Percentiles rank a stretch among this genome's conserved stretches.
These are phyloP conservation scores for Sicus ferrugineus DNA, from an alignment of 2,888 invertebrate genomes.

Conservation along the genomic window DNA sequence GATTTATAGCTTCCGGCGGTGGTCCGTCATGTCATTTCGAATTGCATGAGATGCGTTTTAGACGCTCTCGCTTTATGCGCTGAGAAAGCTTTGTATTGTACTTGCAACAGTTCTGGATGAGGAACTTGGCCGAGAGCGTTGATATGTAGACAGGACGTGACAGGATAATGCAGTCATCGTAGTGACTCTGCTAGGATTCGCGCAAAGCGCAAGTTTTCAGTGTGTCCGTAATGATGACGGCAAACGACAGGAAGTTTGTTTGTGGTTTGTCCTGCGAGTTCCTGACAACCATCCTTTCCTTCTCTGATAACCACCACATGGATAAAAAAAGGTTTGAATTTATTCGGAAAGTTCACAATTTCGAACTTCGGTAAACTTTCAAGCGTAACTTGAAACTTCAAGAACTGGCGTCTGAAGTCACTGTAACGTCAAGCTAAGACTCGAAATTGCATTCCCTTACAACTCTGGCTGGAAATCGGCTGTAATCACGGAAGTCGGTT, in stretches of 20 bases:
- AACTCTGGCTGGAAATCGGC: too few relatives aligned
- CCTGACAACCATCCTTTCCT: too few relatives aligned
- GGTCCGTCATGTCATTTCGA: constrained; percentile 26
- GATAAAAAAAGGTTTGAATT: too few relatives aligned
- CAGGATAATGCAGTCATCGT: constrained; percentile 12
- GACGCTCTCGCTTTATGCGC: background rate
- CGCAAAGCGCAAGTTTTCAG: background rate
- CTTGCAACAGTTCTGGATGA: background rate
- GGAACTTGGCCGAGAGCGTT: background rate
- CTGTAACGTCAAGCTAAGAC: too few relatives aligned
- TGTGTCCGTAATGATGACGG: constrained; percentile 3
- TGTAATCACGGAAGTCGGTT: too few relatives aligned
- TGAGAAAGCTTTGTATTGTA: background rate
- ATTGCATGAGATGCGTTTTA: constrained; percentile 30
- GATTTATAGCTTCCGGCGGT: constrained; percentile 33
- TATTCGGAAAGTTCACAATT: too few relatives aligned
- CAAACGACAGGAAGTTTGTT: constrained; percentile 22
- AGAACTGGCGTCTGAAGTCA: too few relatives aligned
- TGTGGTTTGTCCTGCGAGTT: background rate
- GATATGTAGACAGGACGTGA: constrained; percentile 10
- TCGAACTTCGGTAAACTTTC: too few relatives aligned
- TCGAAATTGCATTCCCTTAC: too few relatives aligned
- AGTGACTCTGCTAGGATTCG: background rate
- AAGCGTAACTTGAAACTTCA: too few relatives aligned
- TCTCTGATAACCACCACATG: too few relatives aligned